Percentiles rank a stretch among this genome's conserved stretches.
Evolutionary conservation across 2,888 invertebrate species (phyloP).

Genomic region (Phyto melanocephala): DNA sequence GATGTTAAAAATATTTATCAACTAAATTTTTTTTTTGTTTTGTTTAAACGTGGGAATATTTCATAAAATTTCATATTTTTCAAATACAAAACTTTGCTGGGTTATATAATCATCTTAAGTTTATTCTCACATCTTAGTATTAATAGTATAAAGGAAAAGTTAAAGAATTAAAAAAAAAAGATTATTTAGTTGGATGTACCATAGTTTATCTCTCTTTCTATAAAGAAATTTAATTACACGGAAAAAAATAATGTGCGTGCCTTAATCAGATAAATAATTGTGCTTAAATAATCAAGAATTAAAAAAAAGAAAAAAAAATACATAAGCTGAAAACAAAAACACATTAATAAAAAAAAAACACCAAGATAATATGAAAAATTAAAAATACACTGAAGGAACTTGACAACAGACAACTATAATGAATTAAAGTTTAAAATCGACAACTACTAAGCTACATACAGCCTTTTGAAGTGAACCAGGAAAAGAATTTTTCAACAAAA

Average conservation of each 20-base stretch:
- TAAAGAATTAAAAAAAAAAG: background rate
- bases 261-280: constrained; percentile 61
- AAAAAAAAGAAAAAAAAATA: background rate
- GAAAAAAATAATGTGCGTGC: constrained; percentile 54
- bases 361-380: background rate
- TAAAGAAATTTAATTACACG: constrained; percentile 31
- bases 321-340: background rate
- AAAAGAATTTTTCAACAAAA: constrained; percentile 37
- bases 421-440: constrained; percentile 3
- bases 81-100: too few species aligned
- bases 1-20: too few species aligned
- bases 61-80: too few species aligned
- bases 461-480: constrained; percentile 45
- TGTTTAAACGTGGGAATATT: too few species aligned
- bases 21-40: too few species aligned
- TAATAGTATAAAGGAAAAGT: background rate
- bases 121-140: too few species aligned
- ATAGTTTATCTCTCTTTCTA: background rate
- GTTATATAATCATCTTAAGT: too few species aligned
- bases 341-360: constrained; percentile 23
- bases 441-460: constrained; percentile 3
- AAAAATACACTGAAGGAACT: background rate
- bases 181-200: background rate
- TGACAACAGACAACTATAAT: background rate
- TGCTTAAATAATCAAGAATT: constrained; percentile 49